phyloP scores from a whole-genome alignment of 2,797 vertebrate species.

The Emydoidea blandingii region DNA sequence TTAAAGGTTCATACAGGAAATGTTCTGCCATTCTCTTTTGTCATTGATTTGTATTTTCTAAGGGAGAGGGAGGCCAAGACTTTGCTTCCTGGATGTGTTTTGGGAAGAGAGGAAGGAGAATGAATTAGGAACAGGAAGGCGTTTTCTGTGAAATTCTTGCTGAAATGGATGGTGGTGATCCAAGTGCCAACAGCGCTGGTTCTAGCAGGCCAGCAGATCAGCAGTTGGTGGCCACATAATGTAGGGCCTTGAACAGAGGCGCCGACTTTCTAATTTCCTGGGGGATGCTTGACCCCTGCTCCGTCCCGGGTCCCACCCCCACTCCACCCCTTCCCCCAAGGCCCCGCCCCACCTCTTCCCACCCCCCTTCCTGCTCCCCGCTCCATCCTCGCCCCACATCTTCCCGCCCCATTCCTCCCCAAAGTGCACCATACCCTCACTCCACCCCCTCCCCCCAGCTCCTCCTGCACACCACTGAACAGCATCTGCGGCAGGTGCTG shows the following conservation, averaged over 20 bases:
- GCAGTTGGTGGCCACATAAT: neutral
- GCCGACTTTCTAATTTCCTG: neutral
- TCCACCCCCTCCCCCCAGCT: no score
- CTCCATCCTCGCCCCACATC: no score
- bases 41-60: neutral
- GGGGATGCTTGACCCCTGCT: neutral
- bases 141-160: neutral
- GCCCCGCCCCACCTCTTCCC: no score
- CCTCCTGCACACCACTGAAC: no score
- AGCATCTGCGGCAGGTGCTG: no score
- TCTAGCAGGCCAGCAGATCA: neutral
- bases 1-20: neutral
- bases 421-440: no score
- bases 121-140: neutral
- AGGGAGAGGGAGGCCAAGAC: neutral
- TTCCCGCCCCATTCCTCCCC: no score
- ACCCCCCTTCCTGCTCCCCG: no score
- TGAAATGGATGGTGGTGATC: neutral
- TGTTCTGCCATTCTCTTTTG: neutral
- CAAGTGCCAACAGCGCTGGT: neutral
- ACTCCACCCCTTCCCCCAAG: no score
- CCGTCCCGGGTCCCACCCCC: no score
- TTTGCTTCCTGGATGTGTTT: accelerated
- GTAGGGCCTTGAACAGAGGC: neutral
- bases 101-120: neutral